phyloP scores from a whole-genome alignment of 2,888 invertebrate species.

The Alviniconcha strummeri region DNA sequence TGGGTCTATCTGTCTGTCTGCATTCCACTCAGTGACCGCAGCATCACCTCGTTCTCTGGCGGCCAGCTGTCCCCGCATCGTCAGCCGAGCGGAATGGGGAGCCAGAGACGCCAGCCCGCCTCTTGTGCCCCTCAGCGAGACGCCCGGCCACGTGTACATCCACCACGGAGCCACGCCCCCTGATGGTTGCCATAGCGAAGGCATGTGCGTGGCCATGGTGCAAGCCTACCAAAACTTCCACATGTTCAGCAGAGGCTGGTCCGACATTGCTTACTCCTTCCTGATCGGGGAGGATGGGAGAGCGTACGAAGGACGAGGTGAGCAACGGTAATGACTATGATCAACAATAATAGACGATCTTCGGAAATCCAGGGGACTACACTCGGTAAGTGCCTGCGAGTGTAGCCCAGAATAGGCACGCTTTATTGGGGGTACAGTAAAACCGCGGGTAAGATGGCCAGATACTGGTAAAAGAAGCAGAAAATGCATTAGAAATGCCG shows the following conservation, averaged over 20 bases:
- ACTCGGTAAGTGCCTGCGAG: too few species aligned
- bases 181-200: not conserved
- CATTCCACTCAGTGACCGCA: too few species aligned
- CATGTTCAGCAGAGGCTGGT: conserved; percentile 44
- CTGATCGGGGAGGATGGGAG: conserved; percentile 86
- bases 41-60: not conserved
- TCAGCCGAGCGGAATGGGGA: conserved; percentile 56
- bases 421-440: too few species aligned
- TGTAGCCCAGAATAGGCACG: too few species aligned
- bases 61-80: conserved; percentile 43
- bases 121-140: not conserved
- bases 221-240: conserved; percentile 7
- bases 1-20: too few species aligned
- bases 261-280: conserved; percentile 78
- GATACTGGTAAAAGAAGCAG: too few species aligned
- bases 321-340: too few species aligned
- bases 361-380: too few species aligned
- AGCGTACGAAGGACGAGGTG: conserved; percentile 82
- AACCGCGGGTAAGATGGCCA: too few species aligned
- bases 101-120: conserved; percentile 45
- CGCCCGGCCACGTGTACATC: conserved; percentile 7
- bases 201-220: not conserved
- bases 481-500: too few species aligned
- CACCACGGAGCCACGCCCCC: conserved; percentile 34
- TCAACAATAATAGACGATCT: too few species aligned